Evolutionary conservation across 2,888 invertebrate species (phyloP).

Genomic region (Trichopria drosophilae): DNA sequence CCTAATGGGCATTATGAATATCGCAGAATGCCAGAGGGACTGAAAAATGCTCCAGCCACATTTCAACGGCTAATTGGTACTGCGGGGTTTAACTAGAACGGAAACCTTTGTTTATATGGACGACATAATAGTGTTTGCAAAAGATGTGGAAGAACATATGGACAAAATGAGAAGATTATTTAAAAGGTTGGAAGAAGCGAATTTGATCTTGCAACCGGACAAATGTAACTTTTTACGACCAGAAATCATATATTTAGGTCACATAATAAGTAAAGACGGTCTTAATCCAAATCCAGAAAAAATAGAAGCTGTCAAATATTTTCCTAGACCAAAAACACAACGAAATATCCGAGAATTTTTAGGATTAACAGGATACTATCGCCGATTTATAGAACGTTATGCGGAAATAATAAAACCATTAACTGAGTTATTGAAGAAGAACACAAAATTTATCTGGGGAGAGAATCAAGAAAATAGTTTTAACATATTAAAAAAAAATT

Average conservation of each 20-base stretch:
- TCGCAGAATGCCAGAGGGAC: no score
- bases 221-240: background rate
- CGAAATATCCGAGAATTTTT: background rate
- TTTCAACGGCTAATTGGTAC: slow-evolving; percentile 45
- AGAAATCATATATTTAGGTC: background rate
- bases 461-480: no score
- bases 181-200: no score
- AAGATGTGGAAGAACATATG: background rate
- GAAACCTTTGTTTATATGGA: slow-evolving; percentile 49
- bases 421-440: no score
- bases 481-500: no score
- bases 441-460: no score
- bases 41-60: slow-evolving; percentile 33
- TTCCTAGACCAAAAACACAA: background rate
- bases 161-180: background rate
- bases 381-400: background rate
- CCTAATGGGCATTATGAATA: no score
- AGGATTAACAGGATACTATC: background rate
- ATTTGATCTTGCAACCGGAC: no score
- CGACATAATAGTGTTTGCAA: slow-evolving; percentile 44
- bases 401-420: no score
- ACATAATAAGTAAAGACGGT: background rate
- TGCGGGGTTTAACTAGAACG: slow-evolving; percentile 36
- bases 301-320: background rate
- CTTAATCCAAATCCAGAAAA: background rate